These are phyloP conservation scores for Paramormyrops hopkinsi DNA, from an alignment of 2,797 vertebrate species.

Conservation along the genomic window DNA sequence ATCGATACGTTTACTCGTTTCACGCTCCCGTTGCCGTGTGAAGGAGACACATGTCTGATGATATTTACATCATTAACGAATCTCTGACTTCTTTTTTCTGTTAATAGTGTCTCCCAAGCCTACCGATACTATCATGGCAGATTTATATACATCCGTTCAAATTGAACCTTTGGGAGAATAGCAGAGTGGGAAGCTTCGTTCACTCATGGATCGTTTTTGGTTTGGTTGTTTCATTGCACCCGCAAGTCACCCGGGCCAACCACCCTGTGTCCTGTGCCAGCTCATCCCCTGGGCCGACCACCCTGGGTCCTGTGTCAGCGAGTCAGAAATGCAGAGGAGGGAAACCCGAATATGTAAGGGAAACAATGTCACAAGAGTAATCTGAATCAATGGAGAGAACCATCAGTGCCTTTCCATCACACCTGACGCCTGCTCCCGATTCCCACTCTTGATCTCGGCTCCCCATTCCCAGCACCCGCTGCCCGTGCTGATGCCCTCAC, in stretches of 20 bases:
- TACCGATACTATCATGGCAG: background rate
- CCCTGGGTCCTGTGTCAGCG: background rate
- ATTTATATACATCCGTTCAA: background rate
- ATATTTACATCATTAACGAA: background rate
- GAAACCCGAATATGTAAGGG: conserved; percentile 42
- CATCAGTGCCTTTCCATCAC: conserved; percentile 31
- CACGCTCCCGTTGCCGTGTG: background rate
- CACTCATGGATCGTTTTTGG: background rate
- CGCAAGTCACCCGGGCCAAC: background rate
- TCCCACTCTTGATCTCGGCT: background rate
- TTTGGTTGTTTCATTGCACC: background rate
- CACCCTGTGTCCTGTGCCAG: background rate
- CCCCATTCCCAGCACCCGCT: background rate
- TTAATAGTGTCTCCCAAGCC: conserved; percentile 3
- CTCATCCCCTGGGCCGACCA: background rate
- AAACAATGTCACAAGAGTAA: conserved; percentile 46
- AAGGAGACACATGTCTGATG: background rate
- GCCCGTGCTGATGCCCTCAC: background rate
- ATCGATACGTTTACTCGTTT: background rate
- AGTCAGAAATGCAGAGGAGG: background rate
- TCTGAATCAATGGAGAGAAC: conserved; percentile 46
- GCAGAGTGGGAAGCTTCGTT: background rate
- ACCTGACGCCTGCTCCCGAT: background rate
- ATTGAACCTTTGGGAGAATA: background rate
- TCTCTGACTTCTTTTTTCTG: background rate